Conservation (phyloP, 2,888 invertebrate species). For the Drosophila quasianomalipes region DNA sequence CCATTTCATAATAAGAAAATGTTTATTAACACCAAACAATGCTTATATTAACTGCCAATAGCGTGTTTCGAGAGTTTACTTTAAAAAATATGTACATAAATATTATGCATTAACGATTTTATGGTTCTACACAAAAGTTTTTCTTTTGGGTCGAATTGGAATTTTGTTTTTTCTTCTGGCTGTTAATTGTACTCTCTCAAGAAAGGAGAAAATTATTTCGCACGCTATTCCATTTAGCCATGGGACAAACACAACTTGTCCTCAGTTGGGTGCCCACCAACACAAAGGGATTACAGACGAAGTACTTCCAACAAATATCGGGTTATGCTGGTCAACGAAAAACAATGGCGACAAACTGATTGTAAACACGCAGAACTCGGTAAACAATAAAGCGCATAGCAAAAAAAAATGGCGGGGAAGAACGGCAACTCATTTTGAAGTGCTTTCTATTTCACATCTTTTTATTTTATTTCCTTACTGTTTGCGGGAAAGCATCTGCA, state of each 20-base stretch:
- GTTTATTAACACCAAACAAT: background rate
- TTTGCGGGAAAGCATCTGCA: conserved; percentile 22
- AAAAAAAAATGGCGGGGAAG: background rate
- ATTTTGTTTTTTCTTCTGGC: background rate
- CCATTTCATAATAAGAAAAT: background rate
- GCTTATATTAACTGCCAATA: background rate
- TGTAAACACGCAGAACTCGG: conserved; percentile 19
- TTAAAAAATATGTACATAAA: background rate
- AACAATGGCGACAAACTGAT: conserved; percentile 36
- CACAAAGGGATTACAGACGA: conserved; percentile 16
- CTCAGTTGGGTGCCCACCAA: background rate
- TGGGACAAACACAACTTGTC: conserved; percentile 5
- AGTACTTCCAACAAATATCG: conserved; percentile 27
- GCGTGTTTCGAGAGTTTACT: background rate
- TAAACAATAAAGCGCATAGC: conserved; percentile 31
- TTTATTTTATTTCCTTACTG: background rate
- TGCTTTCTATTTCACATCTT: background rate
- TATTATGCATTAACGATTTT: background rate
- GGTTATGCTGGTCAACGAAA: conserved; percentile 35
- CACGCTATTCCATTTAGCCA: conserved; percentile 25
- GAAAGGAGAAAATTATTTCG: conserved; percentile 14
- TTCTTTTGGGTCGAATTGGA: background rate
- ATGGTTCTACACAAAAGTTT: background rate
- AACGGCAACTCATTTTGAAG: background rate
- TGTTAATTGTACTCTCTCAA: conserved; percentile 13